Conservation (phyloP, 2,797 vertebrate species). For the Acestrorhynchus altus region DNA sequence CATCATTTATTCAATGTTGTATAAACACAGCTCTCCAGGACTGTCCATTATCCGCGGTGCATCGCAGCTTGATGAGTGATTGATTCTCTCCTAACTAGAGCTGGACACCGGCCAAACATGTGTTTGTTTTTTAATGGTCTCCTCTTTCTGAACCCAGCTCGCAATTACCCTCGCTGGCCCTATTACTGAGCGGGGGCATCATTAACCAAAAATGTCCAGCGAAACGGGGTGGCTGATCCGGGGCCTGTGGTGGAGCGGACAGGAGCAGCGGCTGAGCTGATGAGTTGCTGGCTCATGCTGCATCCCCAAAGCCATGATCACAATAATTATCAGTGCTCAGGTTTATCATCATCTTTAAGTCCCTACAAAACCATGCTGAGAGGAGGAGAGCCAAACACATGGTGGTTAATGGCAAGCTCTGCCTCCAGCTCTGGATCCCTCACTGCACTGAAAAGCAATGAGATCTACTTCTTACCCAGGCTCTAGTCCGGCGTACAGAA, state of each 20-base stretch:
- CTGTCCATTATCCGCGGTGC: constrained; percentile 40
- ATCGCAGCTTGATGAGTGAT: constrained; percentile 58
- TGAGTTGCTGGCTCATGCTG: constrained; percentile 62
- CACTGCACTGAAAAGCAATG: not conserved
- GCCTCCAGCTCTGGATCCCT: constrained; percentile 1
- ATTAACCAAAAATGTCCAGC: constrained; percentile 69
- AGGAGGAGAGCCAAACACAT: constrained; percentile 62
- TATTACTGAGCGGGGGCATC: constrained; percentile 67
- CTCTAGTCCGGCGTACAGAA: not conserved
- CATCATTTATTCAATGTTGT: constrained; percentile 61
- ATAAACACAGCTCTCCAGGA: constrained; percentile 47
- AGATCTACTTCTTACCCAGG: constrained; percentile 2
- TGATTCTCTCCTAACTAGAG: constrained; percentile 60
- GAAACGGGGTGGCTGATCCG: constrained; percentile 57
- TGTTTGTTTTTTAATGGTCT: constrained; percentile 70
- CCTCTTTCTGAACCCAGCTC: constrained; percentile 65
- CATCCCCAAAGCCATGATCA: constrained; percentile 58
- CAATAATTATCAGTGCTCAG: constrained; percentile 65
- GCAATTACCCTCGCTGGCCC: constrained; percentile 68
- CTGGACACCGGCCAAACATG: constrained; percentile 69
- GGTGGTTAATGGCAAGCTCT: constrained; percentile 45
- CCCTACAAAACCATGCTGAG: constrained; percentile 65
- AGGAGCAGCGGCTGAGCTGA: constrained; percentile 64
- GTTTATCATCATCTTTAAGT: constrained; percentile 71
- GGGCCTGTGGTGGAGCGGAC: constrained; percentile 67